Percentiles rank a stretch among this genome's conserved stretches.
phyloP scores from a whole-genome alignment of 2,113 vertebrate species.

The Podarcis muralis region DNA sequence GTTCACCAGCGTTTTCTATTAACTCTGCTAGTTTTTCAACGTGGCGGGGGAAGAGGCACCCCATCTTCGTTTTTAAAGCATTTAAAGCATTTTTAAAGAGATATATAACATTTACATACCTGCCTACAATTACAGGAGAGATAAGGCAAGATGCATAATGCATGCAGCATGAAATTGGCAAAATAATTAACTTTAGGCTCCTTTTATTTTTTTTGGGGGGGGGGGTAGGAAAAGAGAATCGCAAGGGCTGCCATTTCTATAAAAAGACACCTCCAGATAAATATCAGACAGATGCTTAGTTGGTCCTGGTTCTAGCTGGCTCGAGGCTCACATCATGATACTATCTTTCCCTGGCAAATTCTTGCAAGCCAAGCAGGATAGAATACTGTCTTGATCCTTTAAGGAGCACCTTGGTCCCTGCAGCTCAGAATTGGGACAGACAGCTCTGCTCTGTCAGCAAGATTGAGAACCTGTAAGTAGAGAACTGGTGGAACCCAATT shows the following conservation, averaged over 20 bases:
- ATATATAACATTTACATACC: constrained; percentile 60
- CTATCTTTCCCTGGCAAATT: constrained; percentile 1
- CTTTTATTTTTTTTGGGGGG: constrained; percentile 4
- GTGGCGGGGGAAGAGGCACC: not conserved
- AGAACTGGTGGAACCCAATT: not conserved
- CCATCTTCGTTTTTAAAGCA: not conserved
- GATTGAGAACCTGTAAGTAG: not conserved
- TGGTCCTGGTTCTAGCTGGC: not conserved
- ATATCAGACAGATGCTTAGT: constrained; percentile 12
- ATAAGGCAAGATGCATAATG: constrained; percentile 67
- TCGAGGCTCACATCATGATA: not conserved
- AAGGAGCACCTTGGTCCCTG: not conserved
- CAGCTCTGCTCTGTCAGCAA: not conserved
- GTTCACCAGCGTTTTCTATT: constrained; percentile 36
- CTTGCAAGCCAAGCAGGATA: constrained; percentile 13
- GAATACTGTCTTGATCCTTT: not conserved
- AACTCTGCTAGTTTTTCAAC: constrained; percentile 24
- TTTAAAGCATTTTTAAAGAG: not conserved
- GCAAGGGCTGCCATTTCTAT: not conserved
- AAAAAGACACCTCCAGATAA: constrained; percentile 11
- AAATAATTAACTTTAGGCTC: constrained; percentile 65
- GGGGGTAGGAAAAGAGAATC: not conserved
- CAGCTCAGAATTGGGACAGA: not conserved
- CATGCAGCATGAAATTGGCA: constrained; percentile 63
- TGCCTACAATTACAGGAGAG: constrained; percentile 55